Evolutionary conservation across 2,888 invertebrate species (phyloP), one percentile per base, ranked within the genome.

Genomic region (Spisula subtruncata): DNA sequence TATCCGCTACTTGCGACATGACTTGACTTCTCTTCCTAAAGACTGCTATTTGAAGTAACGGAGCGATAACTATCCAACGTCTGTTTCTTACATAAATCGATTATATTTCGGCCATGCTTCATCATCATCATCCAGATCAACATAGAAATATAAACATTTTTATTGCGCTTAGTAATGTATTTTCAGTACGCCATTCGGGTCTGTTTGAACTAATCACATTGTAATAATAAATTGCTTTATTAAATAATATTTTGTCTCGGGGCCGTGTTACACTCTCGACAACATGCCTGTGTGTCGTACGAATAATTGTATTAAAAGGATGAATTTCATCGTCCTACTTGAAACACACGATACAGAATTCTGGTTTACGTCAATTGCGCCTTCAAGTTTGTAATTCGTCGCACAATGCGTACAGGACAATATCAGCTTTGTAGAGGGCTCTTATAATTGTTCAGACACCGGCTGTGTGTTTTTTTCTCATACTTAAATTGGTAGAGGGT

Each of bases 151-250:
- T 16, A 48, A 60, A 60, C n/a, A 51, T 66, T n/a, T 25, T 66
- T n/a, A 66, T 25, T 25, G 60, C 10, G 25, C 6, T 10, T 25
- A 66, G 51, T 66, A 25, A 66, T 66, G 25, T 25, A 66, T 66
- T 66, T 66, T 41, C 60, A 25, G 25, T 25, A 12, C 5, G n/a
- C 10, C 60, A 66, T 8, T 66, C 25, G 60, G 6, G 25, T 25
- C 60, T 66, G 60, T 66, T 66, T 66, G 60, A 66, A 66, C 25
- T 66, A 66, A 66, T 66, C 60, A 25, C 60, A 66, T 66, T 25
- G n/a, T 25, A 66, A 25, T 66, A 66, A 66, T 66, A 25, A 66
- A 66, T 66, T 66, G 60, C 25, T 66, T 66, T 66, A 66, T 66
- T 25, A 66, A 66, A 66, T 66, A 66, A 66, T 25, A n/a, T 0